These are phyloP conservation scores for Sarcophaga carnaria DNA, from an alignment of 2,888 invertebrate genomes.

Conservation along the genomic window DNA sequence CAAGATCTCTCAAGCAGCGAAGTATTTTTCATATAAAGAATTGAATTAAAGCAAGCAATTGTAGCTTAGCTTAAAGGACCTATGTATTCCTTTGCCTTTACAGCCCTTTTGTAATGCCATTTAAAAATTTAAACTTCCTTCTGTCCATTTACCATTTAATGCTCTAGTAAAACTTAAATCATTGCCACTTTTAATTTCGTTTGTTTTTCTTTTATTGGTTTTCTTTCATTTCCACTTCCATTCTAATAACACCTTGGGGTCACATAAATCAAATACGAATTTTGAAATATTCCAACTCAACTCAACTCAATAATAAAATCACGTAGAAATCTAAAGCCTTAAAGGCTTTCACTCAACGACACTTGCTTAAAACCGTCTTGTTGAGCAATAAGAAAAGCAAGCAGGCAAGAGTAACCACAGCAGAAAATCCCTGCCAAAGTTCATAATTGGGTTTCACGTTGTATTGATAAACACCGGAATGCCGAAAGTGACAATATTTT, in stretches of 20 bases:
- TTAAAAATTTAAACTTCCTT: no score
- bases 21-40: no score
- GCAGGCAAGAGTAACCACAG: not conserved
- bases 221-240: not conserved
- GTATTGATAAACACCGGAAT: slow-evolving; percentile 53
- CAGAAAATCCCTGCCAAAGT: slow-evolving; percentile 24
- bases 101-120: no score
- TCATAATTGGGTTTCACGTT: slow-evolving; percentile 50
- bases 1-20: no score
- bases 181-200: no score
- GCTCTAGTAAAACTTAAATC: no score
- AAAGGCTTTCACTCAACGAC: not conserved
- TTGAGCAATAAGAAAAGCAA: not conserved
- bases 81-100: no score
- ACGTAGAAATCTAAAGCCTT: slow-evolving; percentile 28
- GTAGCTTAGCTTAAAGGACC: no score
- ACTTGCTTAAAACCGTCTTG: not conserved
- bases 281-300: slow-evolving; percentile 11
- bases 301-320: slow-evolving; percentile 29
- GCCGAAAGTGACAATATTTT: slow-evolving; percentile 54
- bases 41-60: no score
- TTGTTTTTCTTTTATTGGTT: not conserved
- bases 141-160: no score
- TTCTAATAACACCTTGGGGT: slow-evolving; percentile 44
- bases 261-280: slow-evolving; percentile 58